These are phyloP conservation scores for Notiomystis cincta DNA, from an alignment of 2,113 vertebrate genomes.

Conservation along the genomic window DNA sequence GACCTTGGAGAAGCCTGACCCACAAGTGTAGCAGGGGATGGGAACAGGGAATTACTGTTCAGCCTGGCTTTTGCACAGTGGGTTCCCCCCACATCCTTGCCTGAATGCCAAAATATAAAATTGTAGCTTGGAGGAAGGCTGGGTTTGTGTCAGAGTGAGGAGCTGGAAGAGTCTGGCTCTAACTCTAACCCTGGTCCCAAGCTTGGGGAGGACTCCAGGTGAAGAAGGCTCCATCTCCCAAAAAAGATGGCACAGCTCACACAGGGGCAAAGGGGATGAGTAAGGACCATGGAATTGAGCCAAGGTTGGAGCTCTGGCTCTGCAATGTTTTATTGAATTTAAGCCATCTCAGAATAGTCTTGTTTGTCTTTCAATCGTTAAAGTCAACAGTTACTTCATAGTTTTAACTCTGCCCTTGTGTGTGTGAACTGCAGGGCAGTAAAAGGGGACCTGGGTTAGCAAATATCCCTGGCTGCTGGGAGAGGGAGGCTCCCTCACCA, in stretches of 20 bases:
- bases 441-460: background rate
- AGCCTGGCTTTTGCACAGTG: background rate
- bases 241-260: background rate
- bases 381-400: background rate
- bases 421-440: background rate
- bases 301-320: background rate
- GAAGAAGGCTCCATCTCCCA: background rate
- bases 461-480: background rate
- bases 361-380: background rate
- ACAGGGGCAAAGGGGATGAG: background rate
- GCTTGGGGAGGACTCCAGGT: background rate
- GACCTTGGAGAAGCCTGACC: background rate
- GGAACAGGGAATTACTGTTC: background rate
- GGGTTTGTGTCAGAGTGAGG: background rate
- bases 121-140: background rate
- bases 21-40: background rate
- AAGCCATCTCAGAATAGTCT: background rate
- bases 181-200: background rate
- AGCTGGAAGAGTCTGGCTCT: background rate
- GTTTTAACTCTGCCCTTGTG: background rate
- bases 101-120: background rate
- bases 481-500: background rate
- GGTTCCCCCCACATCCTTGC: fast-evolving
- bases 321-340: background rate
- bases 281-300: background rate